Conservation (phyloP, 2,797 vertebrate genomes). For the Manis crassicaudata region DNA sequence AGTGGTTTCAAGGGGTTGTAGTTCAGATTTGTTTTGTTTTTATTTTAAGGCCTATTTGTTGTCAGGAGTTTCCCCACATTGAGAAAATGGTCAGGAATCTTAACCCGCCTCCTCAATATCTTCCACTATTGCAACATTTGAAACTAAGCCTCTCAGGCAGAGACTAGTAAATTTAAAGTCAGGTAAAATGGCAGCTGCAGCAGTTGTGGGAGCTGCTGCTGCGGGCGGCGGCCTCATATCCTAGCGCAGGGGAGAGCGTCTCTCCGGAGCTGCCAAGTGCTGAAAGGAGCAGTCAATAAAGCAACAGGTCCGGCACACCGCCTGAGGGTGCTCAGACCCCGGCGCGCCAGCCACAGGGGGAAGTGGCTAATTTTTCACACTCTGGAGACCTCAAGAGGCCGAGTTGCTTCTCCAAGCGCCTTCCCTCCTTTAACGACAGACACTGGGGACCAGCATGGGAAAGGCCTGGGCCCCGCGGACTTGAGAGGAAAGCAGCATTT, state of each 20-base stretch:
- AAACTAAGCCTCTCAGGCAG: constrained; percentile 49
- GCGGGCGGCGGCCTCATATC: background rate
- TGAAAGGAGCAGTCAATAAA: background rate
- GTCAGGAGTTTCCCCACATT: background rate
- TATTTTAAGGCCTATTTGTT: background rate
- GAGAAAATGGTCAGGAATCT: background rate
- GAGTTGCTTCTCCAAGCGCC: background rate
- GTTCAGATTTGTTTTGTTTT: background rate
- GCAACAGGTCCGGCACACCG: constrained; percentile 71
- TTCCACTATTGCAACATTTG: constrained; percentile 64
- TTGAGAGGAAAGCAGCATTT: background rate
- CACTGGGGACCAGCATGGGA: background rate
- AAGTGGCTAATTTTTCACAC: background rate
- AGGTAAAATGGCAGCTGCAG: constrained; percentile 70
- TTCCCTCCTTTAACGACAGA: background rate
- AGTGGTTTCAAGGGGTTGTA: background rate
- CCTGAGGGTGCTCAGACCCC: background rate
- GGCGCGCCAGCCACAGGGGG: background rate
- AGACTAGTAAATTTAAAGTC: constrained; percentile 43
- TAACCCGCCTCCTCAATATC: constrained; percentile 43
- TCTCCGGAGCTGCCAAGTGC: background rate
- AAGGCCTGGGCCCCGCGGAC: background rate
- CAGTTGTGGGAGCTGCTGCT: background rate
- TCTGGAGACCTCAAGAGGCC: background rate
- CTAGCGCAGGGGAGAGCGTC: background rate